Evolutionary conservation across 2,113 vertebrate species (phyloP).

Genomic region (Bujurquina vittata): DNA sequence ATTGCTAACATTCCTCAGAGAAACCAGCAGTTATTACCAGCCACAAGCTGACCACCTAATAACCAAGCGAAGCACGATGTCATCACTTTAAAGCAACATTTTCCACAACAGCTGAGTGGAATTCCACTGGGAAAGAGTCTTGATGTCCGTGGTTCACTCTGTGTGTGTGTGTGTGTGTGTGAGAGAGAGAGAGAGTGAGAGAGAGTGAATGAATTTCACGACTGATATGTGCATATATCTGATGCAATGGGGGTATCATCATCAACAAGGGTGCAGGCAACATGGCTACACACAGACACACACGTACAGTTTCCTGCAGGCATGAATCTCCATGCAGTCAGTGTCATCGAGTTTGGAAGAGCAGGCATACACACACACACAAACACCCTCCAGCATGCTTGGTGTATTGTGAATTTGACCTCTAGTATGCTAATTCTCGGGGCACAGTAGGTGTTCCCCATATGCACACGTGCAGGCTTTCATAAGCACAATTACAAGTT

Average conservation of each 20-base stretch:
- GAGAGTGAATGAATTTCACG: constrained; percentile 11
- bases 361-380: not conserved
- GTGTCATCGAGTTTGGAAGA: constrained; percentile 15
- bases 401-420: constrained; percentile 63
- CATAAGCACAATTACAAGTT: not conserved
- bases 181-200: constrained; percentile 24
- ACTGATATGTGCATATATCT: constrained; percentile 2
- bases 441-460: constrained; percentile 33
- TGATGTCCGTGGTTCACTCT: constrained; percentile 15
- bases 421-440: constrained; percentile 59
- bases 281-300: not conserved
- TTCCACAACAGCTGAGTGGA: constrained; percentile 41
- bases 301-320: constrained; percentile 14
- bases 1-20: not conserved
- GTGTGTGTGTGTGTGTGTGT: not conserved
- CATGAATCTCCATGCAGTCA: constrained; percentile 32
- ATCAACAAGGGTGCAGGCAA: constrained; percentile 32
- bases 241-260: constrained; percentile 46
- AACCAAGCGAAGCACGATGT: not conserved
- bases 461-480: not conserved
- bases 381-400: constrained; percentile 29
- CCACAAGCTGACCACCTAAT: constrained; percentile 19
- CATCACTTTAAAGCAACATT: constrained; percentile 19
- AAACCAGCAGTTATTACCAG: not conserved
- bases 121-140: constrained; percentile 27